Evolutionary conservation across 2,888 invertebrate species (phyloP).

Genomic region (Trissoscelio sp.): DNA sequence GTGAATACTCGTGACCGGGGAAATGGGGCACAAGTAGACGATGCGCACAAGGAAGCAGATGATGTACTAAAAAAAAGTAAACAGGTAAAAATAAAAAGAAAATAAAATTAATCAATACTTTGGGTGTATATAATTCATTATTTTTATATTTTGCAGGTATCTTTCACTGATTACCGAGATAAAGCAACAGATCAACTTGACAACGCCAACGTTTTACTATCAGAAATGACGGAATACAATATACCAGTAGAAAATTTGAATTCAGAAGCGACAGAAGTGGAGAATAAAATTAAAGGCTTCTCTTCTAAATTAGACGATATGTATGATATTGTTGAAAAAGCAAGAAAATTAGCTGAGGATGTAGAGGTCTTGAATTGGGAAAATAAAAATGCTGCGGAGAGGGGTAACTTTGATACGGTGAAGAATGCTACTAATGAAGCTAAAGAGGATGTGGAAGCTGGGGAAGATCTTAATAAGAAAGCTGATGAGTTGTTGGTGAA

Average conservation of each 20-base stretch:
- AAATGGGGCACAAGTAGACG: no score
- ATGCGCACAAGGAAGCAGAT: no score
- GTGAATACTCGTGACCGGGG: no score
- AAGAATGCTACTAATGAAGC: slow-evolving; percentile 85
- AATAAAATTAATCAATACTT: no score
- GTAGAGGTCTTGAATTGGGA: slow-evolving; percentile 86
- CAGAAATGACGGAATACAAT: slow-evolving; percentile 88
- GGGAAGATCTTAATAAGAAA: slow-evolving; percentile 84
- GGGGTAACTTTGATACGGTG: slow-evolving; percentile 86
- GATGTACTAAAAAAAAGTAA: no score
- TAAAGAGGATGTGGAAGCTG: slow-evolving; percentile 84
- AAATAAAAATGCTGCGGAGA: slow-evolving; percentile 85
- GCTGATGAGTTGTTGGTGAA: slow-evolving; percentile 84
- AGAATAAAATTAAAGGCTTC: slow-evolving; percentile 86
- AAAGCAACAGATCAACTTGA: slow-evolving; percentile 84
- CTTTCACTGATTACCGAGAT: slow-evolving; percentile 77
- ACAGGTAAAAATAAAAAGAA: no score
- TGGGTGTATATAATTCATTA: no score
- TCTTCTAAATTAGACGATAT: slow-evolving; percentile 90
- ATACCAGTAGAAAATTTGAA: slow-evolving; percentile 87
- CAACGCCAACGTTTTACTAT: slow-evolving; percentile 87
- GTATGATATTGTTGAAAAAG: slow-evolving; percentile 87
- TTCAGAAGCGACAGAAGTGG: slow-evolving; percentile 82
- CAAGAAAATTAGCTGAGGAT: slow-evolving; percentile 86
- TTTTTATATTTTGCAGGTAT: no score